These are phyloP conservation scores for Rutpela maculata DNA, from an alignment of 2,888 invertebrate genomes.

Conservation along the genomic window DNA sequence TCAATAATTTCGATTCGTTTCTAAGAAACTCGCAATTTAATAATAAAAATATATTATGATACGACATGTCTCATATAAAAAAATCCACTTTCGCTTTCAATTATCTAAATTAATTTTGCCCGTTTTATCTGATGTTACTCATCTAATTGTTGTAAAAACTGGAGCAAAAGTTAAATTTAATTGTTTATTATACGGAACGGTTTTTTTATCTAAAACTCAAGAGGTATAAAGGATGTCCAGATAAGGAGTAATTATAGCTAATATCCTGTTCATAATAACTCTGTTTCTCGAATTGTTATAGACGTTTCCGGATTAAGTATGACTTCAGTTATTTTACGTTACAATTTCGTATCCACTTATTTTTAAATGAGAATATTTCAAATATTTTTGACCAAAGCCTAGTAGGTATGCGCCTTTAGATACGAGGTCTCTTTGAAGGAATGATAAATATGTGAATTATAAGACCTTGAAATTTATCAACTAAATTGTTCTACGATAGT, in stretches of 20 bases:
- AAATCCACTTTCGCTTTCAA: not conserved
- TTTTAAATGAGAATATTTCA: no score
- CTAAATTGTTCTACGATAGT: no score
- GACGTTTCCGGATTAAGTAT: not conserved
- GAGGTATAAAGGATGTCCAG: not conserved
- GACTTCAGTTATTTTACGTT: not conserved
- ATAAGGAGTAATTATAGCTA: not conserved
- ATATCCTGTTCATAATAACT: not conserved
- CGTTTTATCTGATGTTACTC: not conserved
- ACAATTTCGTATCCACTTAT: not conserved
- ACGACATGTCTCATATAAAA: not conserved
- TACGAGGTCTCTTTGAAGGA: no score
- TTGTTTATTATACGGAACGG: not conserved
- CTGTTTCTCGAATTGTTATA: not conserved
- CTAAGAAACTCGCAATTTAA: no score
- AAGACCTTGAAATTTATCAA: no score
- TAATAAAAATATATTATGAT: not conserved
- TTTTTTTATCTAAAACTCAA: not conserved
- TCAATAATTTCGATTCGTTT: no score
- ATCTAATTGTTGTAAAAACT: conserved; percentile 2
- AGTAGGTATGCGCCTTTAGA: no score
- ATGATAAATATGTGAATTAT: no score
- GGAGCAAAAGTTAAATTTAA: not conserved
- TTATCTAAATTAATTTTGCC: not conserved
- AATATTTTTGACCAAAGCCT: no score